Evolutionary conservation across 2,113 vertebrate genomes (phyloP), one percentile per base, ranked within the genome.

Genomic region (Oryzias melastigma): DNA sequence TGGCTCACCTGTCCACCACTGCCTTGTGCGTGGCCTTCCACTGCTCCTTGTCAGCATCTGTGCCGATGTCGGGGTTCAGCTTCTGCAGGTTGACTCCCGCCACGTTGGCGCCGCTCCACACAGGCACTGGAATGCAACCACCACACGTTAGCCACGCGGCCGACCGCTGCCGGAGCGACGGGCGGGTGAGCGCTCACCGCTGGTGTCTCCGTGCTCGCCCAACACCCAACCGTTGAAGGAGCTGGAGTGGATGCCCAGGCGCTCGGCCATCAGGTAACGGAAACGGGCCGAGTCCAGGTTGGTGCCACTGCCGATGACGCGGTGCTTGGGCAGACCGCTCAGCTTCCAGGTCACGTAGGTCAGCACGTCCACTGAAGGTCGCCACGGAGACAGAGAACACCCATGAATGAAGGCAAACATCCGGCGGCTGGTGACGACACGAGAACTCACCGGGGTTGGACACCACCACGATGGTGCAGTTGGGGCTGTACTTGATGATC

Each of bases 281-380:
- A 99, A 99, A 20, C 97, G 93, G 45, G 97, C 97, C 0, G 97
- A 95, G 81, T 99, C 97, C 69, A 99, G 92, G 85, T 99, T 99
- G 86, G 95, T 98, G 25, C 97, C 97, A 4, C 97, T 99, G 75
- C 97, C 97, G 12, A 99, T 95, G 77, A 99, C 94, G 1, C 95
- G 94, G 85, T 97, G 89, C 65, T 97, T 96, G 19, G 97, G 97
- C 67, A 99, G 84, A 6, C 97, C 96, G n/a, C 97, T 99, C 62
- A 99, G 91, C 73, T 99, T 99, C 97, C 97, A 99, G 44, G 97
- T 97, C 46, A 99, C 94, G 0, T 98, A 99, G 10, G 96, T 98
- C 72, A 99, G 81, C 77, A 99, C 93, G 41, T 99, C 97, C 81
- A 99, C 97, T 99, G 79, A 63, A 24, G 20, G 42, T 19, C 20